phyloP scores from a whole-genome alignment of 2,888 invertebrate species.

The Drepanosiphum platanoidis region DNA sequence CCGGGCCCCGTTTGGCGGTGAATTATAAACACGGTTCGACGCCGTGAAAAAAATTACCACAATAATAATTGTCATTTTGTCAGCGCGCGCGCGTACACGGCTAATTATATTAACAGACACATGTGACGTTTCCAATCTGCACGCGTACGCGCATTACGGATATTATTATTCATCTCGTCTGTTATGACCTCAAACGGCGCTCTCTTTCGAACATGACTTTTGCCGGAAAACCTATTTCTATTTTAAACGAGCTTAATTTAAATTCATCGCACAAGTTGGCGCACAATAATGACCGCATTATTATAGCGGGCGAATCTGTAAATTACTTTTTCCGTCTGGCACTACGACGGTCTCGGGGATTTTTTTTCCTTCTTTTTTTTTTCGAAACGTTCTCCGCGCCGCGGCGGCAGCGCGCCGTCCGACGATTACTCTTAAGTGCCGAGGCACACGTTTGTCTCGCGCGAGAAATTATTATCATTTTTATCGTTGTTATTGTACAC shows the following conservation, averaged over 20 bases:
- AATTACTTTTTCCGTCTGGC: conserved; percentile 41
- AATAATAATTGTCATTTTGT: conserved; percentile 41
- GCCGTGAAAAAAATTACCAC: conserved; percentile 13
- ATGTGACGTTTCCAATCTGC: conserved; percentile 42
- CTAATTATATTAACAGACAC: conserved; percentile 52
- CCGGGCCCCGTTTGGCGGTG: background rate
- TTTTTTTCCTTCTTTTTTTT: background rate
- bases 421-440: background rate
- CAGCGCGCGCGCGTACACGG: background rate
- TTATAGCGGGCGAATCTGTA: conserved; percentile 33
- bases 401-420: background rate
- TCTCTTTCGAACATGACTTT: conserved; percentile 37
- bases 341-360: background rate
- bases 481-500: too few species aligned
- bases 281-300: conserved; percentile 27
- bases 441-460: background rate
- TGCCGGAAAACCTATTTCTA: conserved; percentile 46
- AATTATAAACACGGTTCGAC: background rate
- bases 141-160: background rate
- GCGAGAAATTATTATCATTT: background rate
- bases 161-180: conserved; percentile 48
- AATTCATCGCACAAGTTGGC: conserved; percentile 39
- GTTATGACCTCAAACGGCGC: conserved; percentile 41
- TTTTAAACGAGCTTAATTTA: conserved; percentile 39
- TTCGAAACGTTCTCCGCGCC: background rate